Conservation (phyloP, 1,140 invertebrate genomes). For the Scylla paramamosain region DNA sequence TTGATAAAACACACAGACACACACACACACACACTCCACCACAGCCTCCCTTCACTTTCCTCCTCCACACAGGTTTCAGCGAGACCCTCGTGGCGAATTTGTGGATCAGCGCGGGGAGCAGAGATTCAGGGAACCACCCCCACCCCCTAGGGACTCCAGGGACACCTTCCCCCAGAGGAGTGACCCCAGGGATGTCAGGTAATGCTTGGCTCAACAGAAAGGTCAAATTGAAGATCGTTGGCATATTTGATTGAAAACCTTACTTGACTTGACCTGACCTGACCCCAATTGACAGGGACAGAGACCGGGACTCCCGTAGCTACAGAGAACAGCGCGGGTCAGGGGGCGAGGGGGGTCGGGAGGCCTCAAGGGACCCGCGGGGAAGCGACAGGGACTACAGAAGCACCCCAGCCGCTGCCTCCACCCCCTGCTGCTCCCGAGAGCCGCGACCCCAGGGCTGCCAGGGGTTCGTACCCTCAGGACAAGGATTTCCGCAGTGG, state of each 20-base stretch:
- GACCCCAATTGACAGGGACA: background rate
- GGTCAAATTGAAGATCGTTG: too few species aligned
- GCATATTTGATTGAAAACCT: too few species aligned
- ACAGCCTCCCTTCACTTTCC: background rate
- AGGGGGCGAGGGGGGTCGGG: constrained; percentile 52
- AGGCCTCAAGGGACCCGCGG: constrained; percentile 27
- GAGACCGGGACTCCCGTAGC: constrained; percentile 30
- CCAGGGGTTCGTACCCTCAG: background rate
- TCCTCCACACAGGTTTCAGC: background rate
- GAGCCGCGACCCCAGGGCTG: constrained; percentile 24
- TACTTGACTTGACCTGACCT: background rate
- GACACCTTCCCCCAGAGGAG: constrained; percentile 36
- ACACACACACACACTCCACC: too few species aligned
- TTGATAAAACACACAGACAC: background rate
- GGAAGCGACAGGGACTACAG: constrained; percentile 69
- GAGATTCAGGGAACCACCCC: constrained; percentile 45
- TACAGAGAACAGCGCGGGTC: constrained; percentile 62
- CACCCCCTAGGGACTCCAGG: constrained; percentile 19
- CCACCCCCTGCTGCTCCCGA: background rate
- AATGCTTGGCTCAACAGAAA: too few species aligned
- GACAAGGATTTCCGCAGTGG: constrained; percentile 72
- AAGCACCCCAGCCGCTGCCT: constrained; percentile 46
- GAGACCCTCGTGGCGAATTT: constrained; percentile 37
- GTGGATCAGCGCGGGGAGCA: constrained; percentile 45
- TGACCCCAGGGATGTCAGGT: constrained; percentile 51